phyloP scores from a whole-genome alignment of 2,113 vertebrate genomes.

The Xenotilapia leptura region DNA sequence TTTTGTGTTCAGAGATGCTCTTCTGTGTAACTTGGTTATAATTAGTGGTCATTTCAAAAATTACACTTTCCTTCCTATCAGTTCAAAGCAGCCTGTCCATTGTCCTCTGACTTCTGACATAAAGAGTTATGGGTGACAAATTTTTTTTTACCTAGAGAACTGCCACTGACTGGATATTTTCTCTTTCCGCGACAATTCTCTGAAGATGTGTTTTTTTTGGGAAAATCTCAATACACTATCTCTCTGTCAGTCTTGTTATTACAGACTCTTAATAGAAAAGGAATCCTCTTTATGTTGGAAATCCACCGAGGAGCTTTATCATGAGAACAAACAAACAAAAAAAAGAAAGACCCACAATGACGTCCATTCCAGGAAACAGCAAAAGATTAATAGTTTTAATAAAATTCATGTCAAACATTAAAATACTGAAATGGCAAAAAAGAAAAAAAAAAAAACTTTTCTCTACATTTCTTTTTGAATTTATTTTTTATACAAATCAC shows the following conservation, averaged over 20 bases:
- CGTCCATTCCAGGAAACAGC: not conserved
- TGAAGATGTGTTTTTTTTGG: not conserved
- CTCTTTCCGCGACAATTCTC: not conserved
- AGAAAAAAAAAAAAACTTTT: not conserved
- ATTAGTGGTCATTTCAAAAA: not conserved
- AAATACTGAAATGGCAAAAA: slow-evolving; percentile 77
- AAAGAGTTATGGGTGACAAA: not conserved
- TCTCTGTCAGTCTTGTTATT: not conserved
- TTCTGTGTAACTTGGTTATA: not conserved
- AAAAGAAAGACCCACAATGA: not conserved
- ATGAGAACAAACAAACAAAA: not conserved
- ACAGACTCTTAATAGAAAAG: not conserved
- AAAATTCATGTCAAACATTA: slow-evolving; percentile 79
- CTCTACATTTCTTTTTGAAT: slow-evolving; percentile 30
- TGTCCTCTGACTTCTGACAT: not conserved
- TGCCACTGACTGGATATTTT: not conserved
- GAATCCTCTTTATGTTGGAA: not conserved
- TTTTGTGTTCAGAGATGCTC: not conserved
- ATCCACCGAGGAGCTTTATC: not conserved
- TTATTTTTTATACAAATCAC: slow-evolving; percentile 73
- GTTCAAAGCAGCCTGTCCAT: not conserved
- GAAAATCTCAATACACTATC: not conserved
- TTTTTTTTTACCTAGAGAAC: not conserved
- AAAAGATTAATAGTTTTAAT: slow-evolving; percentile 75
- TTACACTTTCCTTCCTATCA: not conserved